Evolutionary conservation across 2,888 invertebrate species (phyloP), one percentile per base, ranked within the genome.

Genomic region (Drosophila sordidula): DNA sequence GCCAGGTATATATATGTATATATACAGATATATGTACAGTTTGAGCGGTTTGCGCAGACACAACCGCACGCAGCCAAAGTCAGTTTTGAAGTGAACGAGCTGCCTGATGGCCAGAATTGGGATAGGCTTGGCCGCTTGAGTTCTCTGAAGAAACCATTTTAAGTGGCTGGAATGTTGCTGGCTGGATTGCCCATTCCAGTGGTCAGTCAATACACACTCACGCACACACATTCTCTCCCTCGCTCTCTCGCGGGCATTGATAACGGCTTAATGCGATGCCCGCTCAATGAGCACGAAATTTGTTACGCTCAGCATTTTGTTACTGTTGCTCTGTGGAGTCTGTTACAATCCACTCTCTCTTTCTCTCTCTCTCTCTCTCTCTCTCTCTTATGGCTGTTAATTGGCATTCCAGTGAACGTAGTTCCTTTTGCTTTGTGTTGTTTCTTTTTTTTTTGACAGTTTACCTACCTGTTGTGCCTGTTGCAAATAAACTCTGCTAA

Each of bases 51-150:
- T 22, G 25, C 26, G 63, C 14, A 57, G 36, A 41, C 75, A 76
- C 80, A 80, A 89, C 84, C 72, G 70, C 16, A 50, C 62, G 68
- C 70, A 55, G 42, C 55, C 51, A 16, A 41, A 59, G 66, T 70
- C 61, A 52, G 65, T 59, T 72, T 73, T 47, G 12, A 77, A 87
- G 64, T 89, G 89, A 89, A 70, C 70, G 70, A 47, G n/a, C 45
- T 25, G 52, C 26, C 55, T 45, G 26, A 44, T 32, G 14, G 12
- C 8, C 26, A 45, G 45, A 56, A 47, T 55, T 49, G 55, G 51
- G 32, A 55, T 56, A 50, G 72, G 64, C 75, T 67, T 70, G 49
- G 59, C 58, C 55, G 63, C n/a, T 34, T 12, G 12, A 46, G 63
- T 34, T 34, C 2, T 39, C 38, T 51, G 65, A 52, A 50, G 50